Evolutionary conservation across 2,888 invertebrate genomes (phyloP).

Genomic region (Nineta flava): DNA sequence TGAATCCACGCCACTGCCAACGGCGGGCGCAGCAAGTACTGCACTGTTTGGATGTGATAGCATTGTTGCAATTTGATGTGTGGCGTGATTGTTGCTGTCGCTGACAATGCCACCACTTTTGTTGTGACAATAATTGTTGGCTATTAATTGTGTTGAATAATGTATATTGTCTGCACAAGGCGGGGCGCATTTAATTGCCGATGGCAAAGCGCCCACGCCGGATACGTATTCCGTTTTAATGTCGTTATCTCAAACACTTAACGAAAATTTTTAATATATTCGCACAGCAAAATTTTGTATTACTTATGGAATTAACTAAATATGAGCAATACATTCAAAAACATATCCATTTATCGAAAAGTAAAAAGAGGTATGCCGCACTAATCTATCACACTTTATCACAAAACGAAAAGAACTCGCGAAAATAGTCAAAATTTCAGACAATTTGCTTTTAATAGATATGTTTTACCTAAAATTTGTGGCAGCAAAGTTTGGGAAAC

Average conservation of each 20-base stretch:
- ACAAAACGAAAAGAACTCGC: too few relatives aligned
- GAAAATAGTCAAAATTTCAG: too few relatives aligned
- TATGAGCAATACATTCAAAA: not conserved
- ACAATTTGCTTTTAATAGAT: too few relatives aligned
- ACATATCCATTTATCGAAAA: not conserved
- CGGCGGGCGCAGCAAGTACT: constrained; percentile 20
- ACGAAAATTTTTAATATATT: not conserved
- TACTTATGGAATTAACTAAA: not conserved
- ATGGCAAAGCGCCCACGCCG: constrained; percentile 15
- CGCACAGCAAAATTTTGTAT: not conserved
- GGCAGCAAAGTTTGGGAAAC: too few relatives aligned
- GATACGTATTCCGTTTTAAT: not conserved
- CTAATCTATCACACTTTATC: too few relatives aligned
- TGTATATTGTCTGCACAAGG: constrained; percentile 26
- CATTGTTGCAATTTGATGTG: constrained; percentile 10
- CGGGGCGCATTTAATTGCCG: constrained; percentile 24
- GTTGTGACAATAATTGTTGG: constrained; percentile 13
- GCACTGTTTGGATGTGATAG: constrained; percentile 20
- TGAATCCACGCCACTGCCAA: constrained; percentile 22
- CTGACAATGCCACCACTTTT: not conserved
- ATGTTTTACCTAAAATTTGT: too few relatives aligned
- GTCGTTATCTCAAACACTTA: not conserved
- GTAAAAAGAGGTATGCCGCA: not conserved
- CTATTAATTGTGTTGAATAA: constrained; percentile 15
- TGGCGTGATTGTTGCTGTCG: not conserved